These are phyloP conservation scores for Petrocephalus zakoni DNA, from an alignment of 2,113 vertebrate species.

Conservation along the genomic window DNA sequence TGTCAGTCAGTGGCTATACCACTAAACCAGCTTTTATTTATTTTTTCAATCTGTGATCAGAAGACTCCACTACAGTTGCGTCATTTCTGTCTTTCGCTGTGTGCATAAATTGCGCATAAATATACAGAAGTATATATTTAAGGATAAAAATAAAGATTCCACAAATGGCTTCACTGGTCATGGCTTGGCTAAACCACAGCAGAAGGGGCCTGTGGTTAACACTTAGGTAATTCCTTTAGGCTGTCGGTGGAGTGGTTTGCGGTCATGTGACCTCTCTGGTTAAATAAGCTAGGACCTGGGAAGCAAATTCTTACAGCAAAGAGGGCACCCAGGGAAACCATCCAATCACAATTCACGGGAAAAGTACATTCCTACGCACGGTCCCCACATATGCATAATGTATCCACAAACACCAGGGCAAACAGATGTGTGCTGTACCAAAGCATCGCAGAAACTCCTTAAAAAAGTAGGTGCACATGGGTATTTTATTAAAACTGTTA, in stretches of 20 bases:
- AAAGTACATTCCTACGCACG: background rate
- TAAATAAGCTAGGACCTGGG: background rate
- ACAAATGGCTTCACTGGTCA: background rate
- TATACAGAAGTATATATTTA: background rate
- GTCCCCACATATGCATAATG: background rate
- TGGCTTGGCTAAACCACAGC: background rate
- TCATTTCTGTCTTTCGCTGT: background rate
- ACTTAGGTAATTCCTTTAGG: background rate
- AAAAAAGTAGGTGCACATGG: constrained; percentile 56
- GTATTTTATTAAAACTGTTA: constrained; percentile 64
- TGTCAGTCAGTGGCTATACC: background rate
- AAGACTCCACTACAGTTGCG: background rate
- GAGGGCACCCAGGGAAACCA: background rate
- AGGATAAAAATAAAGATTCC: background rate
- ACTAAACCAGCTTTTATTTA: background rate
- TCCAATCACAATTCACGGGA: background rate
- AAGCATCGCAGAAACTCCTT: constrained; percentile 48
- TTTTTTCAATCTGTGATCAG: background rate
- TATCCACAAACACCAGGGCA: background rate
- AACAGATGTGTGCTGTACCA: too few relatives aligned
- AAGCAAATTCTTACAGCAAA: background rate
- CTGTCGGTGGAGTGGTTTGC: background rate
- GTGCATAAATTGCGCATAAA: background rate
- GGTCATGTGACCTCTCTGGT: background rate
- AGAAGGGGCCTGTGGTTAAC: background rate